Evolutionary conservation across 1,140 invertebrate species (phyloP), one percentile per base, ranked within the genome.

Genomic region (Bathynomus jamesi): DNA sequence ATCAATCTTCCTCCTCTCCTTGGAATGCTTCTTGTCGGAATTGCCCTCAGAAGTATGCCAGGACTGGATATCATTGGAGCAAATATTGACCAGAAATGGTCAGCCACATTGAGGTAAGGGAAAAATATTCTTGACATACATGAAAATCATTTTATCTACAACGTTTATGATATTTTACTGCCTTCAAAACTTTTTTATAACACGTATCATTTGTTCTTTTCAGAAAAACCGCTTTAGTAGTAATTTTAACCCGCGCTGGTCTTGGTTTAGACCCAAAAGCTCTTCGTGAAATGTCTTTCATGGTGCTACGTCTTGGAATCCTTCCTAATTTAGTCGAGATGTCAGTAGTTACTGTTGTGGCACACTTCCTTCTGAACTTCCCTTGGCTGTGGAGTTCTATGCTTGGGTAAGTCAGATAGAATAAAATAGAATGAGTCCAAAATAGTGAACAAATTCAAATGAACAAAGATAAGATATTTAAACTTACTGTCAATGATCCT

Each of bases 231-330:
- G 93, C 95, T 10, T 83, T 98, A 77, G 91, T 92, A 8, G 90
- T 98, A 62, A 97, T 98, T 78, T 83, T 98, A 76, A 91, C 91
- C 28, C 85, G 94, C 83, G 96, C 95, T 73, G 96, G 95, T 8
- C 84, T 98, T 78, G 94, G 95, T 80, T 85, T 98, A 73, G 93
- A 98, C 81, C 91, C 93, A 0, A 81, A 84, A 62, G 92, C 91
- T 8, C 85, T 98, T 79, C 89, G 88, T 80, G 89, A 89, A 78
- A 85, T 95, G 69, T 90, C 66, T 32, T 60, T 62, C 31, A 72
- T 79, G 46, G 71, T 80, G 65, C 64, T 76, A 25, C 89, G 94
- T 80, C 82, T 97, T 13, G 92, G 93, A 17, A 85, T 96, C 61
- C 83, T 90, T 31, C 95, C 94, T 0, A 96, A 94, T 88, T 78